Evolutionary conservation across 2,888 invertebrate species (phyloP).

Genomic region (Myopa testacea): DNA sequence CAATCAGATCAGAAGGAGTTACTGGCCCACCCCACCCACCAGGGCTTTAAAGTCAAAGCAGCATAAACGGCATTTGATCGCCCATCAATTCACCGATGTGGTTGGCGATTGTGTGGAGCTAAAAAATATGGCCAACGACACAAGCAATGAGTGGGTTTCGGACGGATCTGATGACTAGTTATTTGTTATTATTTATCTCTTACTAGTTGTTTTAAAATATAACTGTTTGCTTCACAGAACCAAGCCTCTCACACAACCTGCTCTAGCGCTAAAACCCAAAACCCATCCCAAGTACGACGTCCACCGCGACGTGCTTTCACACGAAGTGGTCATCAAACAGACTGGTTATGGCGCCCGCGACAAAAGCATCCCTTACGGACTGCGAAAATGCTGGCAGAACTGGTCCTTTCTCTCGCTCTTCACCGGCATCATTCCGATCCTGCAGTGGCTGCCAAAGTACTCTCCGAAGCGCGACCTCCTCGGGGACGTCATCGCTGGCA

Average conservation of each 20-base stretch:
- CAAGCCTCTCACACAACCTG: slow-evolving; percentile 55
- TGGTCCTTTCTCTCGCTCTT: slow-evolving; percentile 62
- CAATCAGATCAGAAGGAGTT: no score
- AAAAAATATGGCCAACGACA: slow-evolving; percentile 56
- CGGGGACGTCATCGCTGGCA: slow-evolving; percentile 82
- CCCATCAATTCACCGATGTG: slow-evolving; percentile 56
- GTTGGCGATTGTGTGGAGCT: slow-evolving; percentile 48
- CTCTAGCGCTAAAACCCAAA: slow-evolving; percentile 56
- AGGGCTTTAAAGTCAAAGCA: slow-evolving; percentile 41
- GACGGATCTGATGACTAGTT: not conserved
- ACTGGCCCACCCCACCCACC: slow-evolving; percentile 31
- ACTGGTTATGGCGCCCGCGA: slow-evolving; percentile 65
- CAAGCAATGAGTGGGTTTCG: slow-evolving; percentile 58
- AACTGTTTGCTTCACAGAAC: slow-evolving; percentile 50
- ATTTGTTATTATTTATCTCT: not conserved
- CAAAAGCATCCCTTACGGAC: slow-evolving; percentile 62
- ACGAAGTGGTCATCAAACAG: slow-evolving; percentile 63
- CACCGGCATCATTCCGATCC: slow-evolving; percentile 70
- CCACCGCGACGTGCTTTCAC: slow-evolving; percentile 63
- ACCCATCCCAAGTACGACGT: slow-evolving; percentile 61
- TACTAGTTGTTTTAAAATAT: not conserved
- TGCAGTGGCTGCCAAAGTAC: slow-evolving; percentile 76
- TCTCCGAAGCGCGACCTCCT: slow-evolving; percentile 73
- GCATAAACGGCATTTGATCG: slow-evolving; percentile 48
- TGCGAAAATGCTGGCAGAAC: slow-evolving; percentile 58